phyloP scores from a whole-genome alignment of 1,140 invertebrate genomes.

The Sycobia sp. region DNA sequence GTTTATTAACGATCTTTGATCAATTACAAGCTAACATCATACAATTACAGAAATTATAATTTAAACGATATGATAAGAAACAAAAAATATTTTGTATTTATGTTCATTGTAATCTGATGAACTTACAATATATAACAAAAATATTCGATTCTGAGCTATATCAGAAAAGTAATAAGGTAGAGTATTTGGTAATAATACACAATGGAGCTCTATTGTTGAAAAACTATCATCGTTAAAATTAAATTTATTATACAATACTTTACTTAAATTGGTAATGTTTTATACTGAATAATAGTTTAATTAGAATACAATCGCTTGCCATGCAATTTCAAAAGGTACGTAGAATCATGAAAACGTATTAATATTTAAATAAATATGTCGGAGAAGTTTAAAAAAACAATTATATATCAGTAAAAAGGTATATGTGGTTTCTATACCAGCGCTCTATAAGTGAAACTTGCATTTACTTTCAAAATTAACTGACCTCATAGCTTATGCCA shows the following conservation, averaged over 20 bases:
- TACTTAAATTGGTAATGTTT: constrained; percentile 1
- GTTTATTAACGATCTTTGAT: too few relatives aligned
- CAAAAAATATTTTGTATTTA: too few relatives aligned
- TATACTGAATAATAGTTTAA: background rate
- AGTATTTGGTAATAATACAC: constrained; percentile 1
- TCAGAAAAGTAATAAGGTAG: too few relatives aligned
- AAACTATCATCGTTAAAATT: too few relatives aligned
- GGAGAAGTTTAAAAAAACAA: background rate
- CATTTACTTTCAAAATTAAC: background rate
- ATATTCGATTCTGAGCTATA: too few relatives aligned
- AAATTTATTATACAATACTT: constrained; percentile 2
- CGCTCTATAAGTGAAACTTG: background rate
- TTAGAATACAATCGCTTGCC: background rate
- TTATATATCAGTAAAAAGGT: background rate
- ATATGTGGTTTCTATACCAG: background rate
- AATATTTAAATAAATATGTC: constrained; percentile 29
- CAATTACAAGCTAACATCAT: too few relatives aligned
- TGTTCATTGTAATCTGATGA: too few relatives aligned
- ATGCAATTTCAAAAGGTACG: constrained; percentile 3
- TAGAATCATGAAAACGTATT: constrained; percentile 8
- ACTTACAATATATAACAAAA: too few relatives aligned
- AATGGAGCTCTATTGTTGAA: background rate
- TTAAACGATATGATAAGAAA: too few relatives aligned
- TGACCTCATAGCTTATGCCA: background rate
- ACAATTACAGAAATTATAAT: too few relatives aligned